Percentiles rank a stretch among this genome's conserved stretches.
These are phyloP conservation scores for Netelia melanura DNA, from an alignment of 2,888 invertebrate genomes.

Conservation along the genomic window DNA sequence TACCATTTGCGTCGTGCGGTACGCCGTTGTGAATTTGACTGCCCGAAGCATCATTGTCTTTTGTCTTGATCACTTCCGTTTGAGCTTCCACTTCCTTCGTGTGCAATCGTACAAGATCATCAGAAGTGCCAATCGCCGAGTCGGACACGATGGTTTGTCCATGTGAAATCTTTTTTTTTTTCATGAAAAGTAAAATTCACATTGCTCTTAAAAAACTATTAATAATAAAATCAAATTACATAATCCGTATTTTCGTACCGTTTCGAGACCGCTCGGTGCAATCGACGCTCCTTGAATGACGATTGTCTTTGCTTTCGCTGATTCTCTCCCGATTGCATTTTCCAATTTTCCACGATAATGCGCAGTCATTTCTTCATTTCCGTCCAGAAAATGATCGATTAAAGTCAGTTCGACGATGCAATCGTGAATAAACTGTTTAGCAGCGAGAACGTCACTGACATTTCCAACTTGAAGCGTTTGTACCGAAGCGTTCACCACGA, in stretches of 20 bases:
- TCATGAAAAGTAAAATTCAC: neutral
- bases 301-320: constrained; percentile 10
- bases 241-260: constrained; percentile 34
- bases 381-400: constrained; percentile 63
- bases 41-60: constrained; percentile 8
- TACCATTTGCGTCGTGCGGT: neutral
- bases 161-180: constrained; percentile 12
- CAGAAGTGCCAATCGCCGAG: constrained; percentile 14
- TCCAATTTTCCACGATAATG: constrained; percentile 58
- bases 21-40: neutral
- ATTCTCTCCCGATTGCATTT: constrained; percentile 26
- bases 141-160: constrained; percentile 14
- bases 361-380: constrained; percentile 44
- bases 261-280: neutral
- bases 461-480: constrained; percentile 42
- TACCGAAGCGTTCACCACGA: constrained; percentile 45
- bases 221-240: neutral
- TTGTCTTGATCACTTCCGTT: constrained; percentile 5
- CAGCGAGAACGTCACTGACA: constrained; percentile 41
- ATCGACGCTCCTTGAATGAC: constrained; percentile 32
- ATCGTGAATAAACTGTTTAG: constrained; percentile 52
- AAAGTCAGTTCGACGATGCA: constrained; percentile 60
- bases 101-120: constrained; percentile 26
- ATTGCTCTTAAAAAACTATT: neutral
- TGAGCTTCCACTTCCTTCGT: constrained; percentile 31